Percentiles rank a stretch among this genome's conserved stretches.
phyloP scores from a whole-genome alignment of 2,113 vertebrate species.

The Labeo catla region DNA sequence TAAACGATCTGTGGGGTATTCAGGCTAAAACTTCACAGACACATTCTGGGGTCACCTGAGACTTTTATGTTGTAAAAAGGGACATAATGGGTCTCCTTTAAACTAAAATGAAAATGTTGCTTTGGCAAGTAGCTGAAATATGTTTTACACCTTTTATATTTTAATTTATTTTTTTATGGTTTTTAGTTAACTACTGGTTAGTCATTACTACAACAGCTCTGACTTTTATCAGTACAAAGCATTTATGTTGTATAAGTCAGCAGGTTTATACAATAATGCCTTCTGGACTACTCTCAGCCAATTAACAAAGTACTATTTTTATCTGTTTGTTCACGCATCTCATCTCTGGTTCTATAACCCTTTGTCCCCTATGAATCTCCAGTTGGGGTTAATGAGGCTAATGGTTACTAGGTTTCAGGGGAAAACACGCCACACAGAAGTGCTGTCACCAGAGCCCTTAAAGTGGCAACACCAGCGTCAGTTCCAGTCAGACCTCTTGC shows the following conservation, averaged over 20 bases:
- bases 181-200: background rate
- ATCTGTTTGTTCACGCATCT: background rate
- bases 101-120: background rate
- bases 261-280: slow-evolving; percentile 2
- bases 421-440: background rate
- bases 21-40: too few relatives aligned
- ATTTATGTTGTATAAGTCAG: background rate
- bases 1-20: too few relatives aligned
- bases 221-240: background rate
- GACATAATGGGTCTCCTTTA: background rate
- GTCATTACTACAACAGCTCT: too few relatives aligned
- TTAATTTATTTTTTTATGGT: too few relatives aligned
- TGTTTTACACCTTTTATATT: too few relatives aligned
- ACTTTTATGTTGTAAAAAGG: too few relatives aligned
- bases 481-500: background rate
- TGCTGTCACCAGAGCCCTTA: background rate
- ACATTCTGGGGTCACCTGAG: too few relatives aligned
- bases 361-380: slow-evolving; percentile 45
- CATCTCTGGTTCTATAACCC: background rate
- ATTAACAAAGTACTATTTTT: slow-evolving; percentile 3
- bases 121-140: background rate
- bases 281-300: background rate
- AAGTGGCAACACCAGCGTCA: background rate
- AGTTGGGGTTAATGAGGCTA: slow-evolving; percentile 45
- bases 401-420: slow-evolving; percentile 19